Evolutionary conservation across 1,140 invertebrate genomes (phyloP).

Genomic region (Leptonema lineaticorne): DNA sequence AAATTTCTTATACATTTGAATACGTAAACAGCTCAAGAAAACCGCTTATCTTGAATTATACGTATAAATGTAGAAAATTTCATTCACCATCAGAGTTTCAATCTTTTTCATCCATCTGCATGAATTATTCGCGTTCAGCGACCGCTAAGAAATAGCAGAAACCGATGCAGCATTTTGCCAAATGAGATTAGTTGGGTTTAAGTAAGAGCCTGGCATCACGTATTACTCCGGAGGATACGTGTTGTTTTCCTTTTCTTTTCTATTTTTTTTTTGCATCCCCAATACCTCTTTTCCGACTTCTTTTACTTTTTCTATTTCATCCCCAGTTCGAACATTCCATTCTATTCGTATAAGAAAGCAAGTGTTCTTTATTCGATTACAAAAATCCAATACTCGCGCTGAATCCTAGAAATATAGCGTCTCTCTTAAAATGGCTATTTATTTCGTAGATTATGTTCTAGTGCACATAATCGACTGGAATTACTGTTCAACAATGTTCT

Average conservation of each 20-base stretch:
- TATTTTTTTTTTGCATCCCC: neutral
- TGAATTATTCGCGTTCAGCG: neutral
- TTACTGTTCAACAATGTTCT: too few species aligned
- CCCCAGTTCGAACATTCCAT: neutral
- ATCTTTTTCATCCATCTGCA: neutral
- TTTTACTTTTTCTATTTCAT: too few species aligned
- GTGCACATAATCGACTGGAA: too few species aligned
- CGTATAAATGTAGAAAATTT: too few species aligned
- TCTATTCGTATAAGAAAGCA: neutral
- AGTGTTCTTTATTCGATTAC: constrained; percentile 6
- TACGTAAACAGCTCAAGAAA: too few species aligned
- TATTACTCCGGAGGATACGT: neutral
- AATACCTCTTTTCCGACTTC: too few species aligned
- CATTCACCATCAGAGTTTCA: too few species aligned
- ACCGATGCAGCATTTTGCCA: neutral
- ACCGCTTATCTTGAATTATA: too few species aligned
- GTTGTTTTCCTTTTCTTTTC: neutral
- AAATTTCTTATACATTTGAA: too few species aligned
- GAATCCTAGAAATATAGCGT: too few species aligned
- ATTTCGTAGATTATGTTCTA: too few species aligned
- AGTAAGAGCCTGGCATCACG: neutral
- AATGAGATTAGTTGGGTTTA: constrained; percentile 4
- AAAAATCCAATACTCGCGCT: neutral
- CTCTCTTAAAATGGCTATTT: too few species aligned
- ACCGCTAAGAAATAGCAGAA: neutral